Conservation (phyloP, 2,113 vertebrate genomes). For the Euleptes europaea region DNA sequence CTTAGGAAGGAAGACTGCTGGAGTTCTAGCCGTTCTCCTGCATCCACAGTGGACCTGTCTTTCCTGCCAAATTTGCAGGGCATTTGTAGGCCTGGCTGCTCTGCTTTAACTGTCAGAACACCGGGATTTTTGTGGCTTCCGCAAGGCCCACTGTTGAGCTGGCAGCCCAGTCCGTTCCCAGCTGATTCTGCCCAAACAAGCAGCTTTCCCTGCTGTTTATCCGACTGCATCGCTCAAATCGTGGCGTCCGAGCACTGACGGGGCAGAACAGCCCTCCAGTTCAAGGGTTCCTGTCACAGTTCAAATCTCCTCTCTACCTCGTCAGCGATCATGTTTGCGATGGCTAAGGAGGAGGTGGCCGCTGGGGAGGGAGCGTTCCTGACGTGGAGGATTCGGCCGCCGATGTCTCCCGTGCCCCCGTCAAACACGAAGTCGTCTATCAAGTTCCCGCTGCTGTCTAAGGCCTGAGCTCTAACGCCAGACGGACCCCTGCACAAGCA, state of each 20-base stretch:
- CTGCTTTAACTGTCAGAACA: not conserved
- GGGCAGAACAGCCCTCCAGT: fast-evolving
- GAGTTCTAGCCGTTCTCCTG: not conserved
- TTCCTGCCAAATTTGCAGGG: not conserved
- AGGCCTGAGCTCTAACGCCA: slow-evolving; percentile 91
- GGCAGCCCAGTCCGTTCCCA: not conserved
- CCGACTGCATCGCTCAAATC: not conserved
- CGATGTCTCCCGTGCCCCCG: slow-evolving; percentile 82
- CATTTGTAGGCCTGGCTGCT: not conserved
- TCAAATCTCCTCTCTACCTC: slow-evolving; percentile 84
- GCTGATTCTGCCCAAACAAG: not conserved
- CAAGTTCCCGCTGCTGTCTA: slow-evolving; percentile 86
- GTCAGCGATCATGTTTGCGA: slow-evolving; percentile 86
- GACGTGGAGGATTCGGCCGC: slow-evolving; percentile 88
- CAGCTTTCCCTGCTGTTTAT: not conserved
- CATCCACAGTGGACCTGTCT: too few species aligned
- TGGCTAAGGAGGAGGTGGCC: slow-evolving; percentile 94
- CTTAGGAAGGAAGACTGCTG: not conserved
- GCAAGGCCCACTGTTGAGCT: not conserved
- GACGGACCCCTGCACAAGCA: slow-evolving; percentile 84
- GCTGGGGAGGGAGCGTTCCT: slow-evolving; percentile 96
- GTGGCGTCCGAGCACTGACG: not conserved
- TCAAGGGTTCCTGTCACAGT: slow-evolving; percentile 56
- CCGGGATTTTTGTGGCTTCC: not conserved
- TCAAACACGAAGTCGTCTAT: slow-evolving; percentile 97